These are phyloP conservation scores for Ostrea denselamellosa DNA, from an alignment of 1,140 invertebrate genomes.

Conservation along the genomic window DNA sequence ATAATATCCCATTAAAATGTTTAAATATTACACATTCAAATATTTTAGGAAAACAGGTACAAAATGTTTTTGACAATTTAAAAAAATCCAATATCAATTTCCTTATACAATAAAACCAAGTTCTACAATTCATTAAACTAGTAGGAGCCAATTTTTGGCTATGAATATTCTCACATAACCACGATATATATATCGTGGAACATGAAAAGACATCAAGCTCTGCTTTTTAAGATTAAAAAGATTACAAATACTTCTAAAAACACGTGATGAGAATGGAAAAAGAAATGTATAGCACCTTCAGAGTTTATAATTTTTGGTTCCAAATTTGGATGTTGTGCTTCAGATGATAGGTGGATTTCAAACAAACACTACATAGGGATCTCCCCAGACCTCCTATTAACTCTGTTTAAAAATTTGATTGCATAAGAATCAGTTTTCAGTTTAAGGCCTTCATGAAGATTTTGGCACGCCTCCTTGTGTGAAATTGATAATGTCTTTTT, in stretches of 20 bases:
- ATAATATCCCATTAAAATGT: too few species aligned
- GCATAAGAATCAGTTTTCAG: constrained; percentile 26
- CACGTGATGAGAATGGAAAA: constrained; percentile 5
- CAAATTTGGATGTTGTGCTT: constrained; percentile 25
- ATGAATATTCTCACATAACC: neutral
- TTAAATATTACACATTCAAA: too few species aligned
- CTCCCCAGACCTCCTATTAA: neutral
- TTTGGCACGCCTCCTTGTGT: constrained; percentile 19
- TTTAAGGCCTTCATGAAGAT: constrained; percentile 34
- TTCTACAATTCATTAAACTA: neutral
- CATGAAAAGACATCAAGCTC: neutral
- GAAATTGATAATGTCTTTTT: neutral
- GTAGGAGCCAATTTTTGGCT: neutral
- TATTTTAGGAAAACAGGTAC: too few species aligned
- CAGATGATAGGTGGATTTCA: constrained; percentile 11
- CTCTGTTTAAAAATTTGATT: constrained; percentile 11
- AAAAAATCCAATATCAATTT: too few species aligned
- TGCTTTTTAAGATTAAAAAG: neutral
- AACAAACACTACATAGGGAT: neutral
- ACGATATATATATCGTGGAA: neutral
- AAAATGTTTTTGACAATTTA: too few species aligned
- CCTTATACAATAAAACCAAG: too few species aligned
- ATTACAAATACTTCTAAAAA: neutral
- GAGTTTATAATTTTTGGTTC: constrained; percentile 5
- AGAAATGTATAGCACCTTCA: constrained; percentile 32